phyloP scores from a whole-genome alignment of 2,113 vertebrate species.

The Nesogale talazaci region DNA sequence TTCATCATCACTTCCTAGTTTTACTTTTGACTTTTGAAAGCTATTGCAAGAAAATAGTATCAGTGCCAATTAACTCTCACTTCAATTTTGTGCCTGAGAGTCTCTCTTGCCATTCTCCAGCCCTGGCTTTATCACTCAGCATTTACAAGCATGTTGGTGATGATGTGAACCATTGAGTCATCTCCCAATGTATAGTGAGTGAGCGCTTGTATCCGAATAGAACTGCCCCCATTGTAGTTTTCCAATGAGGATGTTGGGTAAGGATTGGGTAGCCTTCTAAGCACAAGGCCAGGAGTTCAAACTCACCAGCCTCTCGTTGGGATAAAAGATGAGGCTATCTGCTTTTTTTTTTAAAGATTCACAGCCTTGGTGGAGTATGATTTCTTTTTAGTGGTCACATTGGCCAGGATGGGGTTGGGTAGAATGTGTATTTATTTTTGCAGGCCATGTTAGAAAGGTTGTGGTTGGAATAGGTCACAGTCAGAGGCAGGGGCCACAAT shows the following conservation, averaged over 20 bases:
- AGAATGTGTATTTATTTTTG: background rate
- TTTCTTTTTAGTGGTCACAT: too few species aligned
- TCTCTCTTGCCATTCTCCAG: background rate
- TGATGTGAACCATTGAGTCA: background rate
- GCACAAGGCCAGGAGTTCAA: too few species aligned
- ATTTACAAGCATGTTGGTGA: background rate
- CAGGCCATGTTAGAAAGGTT: background rate
- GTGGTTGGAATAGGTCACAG: background rate
- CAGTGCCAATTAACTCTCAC: background rate
- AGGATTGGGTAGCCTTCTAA: too few species aligned
- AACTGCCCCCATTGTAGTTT: background rate
- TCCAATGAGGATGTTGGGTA: background rate
- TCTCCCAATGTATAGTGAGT: background rate
- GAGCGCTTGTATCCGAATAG: background rate
- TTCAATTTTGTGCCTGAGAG: background rate
- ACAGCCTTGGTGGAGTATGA: too few species aligned
- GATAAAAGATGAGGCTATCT: too few species aligned
- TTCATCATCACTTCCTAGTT: too few species aligned
- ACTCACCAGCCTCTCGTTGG: too few species aligned
- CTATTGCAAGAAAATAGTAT: background rate
- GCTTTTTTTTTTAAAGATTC: too few species aligned
- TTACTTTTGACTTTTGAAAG: background rate
- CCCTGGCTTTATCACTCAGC: background rate
- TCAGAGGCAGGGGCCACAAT: rapidly evolving
- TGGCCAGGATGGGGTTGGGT: background rate